These are phyloP conservation scores for Eupeodes corollae DNA, from an alignment of 1,140 invertebrate genomes.

Conservation along the genomic window DNA sequence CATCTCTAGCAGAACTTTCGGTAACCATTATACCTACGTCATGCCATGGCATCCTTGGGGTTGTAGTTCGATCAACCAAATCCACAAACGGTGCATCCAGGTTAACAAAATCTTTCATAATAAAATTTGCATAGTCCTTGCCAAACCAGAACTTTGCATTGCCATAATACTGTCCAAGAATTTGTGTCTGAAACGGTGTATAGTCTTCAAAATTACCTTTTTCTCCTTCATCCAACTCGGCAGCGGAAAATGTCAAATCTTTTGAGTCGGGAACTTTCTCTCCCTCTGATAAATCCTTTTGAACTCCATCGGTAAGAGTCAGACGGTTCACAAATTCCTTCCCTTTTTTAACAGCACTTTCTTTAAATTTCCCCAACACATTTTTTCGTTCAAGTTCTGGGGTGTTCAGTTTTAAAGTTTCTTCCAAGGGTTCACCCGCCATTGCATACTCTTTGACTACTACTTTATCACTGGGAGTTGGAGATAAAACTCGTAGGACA, in stretches of 20 bases:
- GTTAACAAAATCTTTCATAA: constrained; percentile 93
- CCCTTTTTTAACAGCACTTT: constrained; percentile 45
- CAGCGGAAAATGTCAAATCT: constrained; percentile 39
- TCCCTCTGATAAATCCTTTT: constrained; percentile 3
- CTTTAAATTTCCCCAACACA: constrained; percentile 51
- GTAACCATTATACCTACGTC: constrained; percentile 82
- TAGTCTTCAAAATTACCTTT: constrained; percentile 16
- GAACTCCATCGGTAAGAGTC: constrained; percentile 45
- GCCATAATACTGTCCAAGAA: constrained; percentile 39
- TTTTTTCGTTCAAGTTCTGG: constrained; percentile 56
- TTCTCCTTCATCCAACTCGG: constrained; percentile 33
- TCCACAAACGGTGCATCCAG: constrained; percentile 81
- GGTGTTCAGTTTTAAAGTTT: constrained; percentile 51
- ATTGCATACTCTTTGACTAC: constrained; percentile 19
- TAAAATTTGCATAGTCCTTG: constrained; percentile 97
- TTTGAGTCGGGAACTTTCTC: constrained; percentile 15
- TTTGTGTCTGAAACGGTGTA: constrained; percentile 11
- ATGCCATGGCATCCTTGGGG: constrained; percentile 97
- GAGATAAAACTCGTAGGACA: constrained; percentile 12
- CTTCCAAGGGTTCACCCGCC: constrained; percentile 44
- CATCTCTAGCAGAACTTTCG: constrained; percentile 76
- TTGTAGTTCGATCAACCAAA: constrained; percentile 73
- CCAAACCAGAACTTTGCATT: constrained; percentile 90
- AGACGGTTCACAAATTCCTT: constrained; percentile 55
- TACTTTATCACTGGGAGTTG: constrained; percentile 26